Conservation (phyloP, 2,113 vertebrate genomes). For the Elgaria multicarinata region DNA sequence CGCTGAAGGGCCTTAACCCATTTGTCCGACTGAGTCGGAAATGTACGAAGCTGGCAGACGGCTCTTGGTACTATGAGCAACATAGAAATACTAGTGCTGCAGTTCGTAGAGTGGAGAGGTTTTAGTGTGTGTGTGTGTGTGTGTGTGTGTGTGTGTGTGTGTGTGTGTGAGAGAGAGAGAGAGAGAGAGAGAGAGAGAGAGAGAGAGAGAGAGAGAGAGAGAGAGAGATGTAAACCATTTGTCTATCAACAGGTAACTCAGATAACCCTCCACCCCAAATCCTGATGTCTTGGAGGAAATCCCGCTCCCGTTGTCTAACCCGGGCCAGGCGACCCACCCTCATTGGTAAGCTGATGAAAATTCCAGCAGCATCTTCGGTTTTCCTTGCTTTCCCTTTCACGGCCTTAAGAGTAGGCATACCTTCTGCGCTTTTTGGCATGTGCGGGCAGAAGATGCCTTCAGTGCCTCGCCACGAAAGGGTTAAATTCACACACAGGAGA, state of each 20-base stretch:
- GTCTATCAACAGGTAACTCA: not conserved
- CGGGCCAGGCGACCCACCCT: not conserved
- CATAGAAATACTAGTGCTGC: not conserved
- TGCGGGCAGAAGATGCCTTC: not conserved
- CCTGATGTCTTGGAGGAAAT: not conserved
- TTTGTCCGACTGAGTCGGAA: not conserved
- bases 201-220: no score
- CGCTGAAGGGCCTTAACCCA: not conserved
- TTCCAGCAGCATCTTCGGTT: not conserved
- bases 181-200: no score
- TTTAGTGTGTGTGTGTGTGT: no score
- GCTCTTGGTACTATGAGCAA: not conserved
- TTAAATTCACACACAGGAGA: slow-evolving; percentile 23
- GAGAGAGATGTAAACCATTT: not conserved
- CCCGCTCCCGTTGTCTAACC: not conserved
- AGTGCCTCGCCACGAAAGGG: not conserved
- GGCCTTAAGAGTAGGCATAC: no score
- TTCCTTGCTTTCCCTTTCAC: not conserved
- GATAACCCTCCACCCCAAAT: no score
- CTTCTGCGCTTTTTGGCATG: not conserved
- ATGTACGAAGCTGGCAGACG: no score
- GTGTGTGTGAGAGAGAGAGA: no score
- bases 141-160: no score
- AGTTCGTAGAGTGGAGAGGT: not conserved
- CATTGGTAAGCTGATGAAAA: not conserved